Evolutionary conservation across 2,113 vertebrate genomes (phyloP).

Genomic region (Tetrax tetrax): DNA sequence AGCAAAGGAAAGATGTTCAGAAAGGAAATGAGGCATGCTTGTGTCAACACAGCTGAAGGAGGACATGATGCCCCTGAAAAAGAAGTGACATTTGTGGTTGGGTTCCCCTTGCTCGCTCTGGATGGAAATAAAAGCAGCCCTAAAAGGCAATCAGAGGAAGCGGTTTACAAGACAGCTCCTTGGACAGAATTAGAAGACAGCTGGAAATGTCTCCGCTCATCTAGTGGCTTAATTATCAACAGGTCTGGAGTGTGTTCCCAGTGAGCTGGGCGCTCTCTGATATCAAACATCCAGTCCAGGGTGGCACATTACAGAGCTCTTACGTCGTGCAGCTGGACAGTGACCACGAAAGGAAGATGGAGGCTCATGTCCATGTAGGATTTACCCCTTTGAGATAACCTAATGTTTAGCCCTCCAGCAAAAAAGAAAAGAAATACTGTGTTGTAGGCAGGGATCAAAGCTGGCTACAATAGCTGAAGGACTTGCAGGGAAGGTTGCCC

Average conservation of each 20-base stretch:
- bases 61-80: neutral
- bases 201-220: neutral
- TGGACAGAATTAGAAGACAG: neutral
- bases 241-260: neutral
- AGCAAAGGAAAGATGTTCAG: neutral
- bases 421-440: neutral
- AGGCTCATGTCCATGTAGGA: neutral
- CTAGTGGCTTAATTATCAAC: neutral
- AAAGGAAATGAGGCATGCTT: neutral
- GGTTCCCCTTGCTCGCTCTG: neutral
- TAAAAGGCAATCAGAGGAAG: neutral
- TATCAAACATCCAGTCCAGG: neutral
- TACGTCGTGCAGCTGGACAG: rapidly evolving
- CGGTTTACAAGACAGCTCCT: neutral
- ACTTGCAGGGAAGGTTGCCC: neutral
- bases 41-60: neutral
- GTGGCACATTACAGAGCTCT: neutral
- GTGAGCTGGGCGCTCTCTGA: neutral
- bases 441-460: neutral
- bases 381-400: neutral
- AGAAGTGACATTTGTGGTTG: neutral
- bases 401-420: neutral
- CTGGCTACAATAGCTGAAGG: neutral
- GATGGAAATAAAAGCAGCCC: neutral
- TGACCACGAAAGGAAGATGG: neutral